Percentiles rank a stretch among this genome's conserved stretches.
Evolutionary conservation across 2,888 invertebrate genomes (phyloP).

Genomic region (Biston stratarius): DNA sequence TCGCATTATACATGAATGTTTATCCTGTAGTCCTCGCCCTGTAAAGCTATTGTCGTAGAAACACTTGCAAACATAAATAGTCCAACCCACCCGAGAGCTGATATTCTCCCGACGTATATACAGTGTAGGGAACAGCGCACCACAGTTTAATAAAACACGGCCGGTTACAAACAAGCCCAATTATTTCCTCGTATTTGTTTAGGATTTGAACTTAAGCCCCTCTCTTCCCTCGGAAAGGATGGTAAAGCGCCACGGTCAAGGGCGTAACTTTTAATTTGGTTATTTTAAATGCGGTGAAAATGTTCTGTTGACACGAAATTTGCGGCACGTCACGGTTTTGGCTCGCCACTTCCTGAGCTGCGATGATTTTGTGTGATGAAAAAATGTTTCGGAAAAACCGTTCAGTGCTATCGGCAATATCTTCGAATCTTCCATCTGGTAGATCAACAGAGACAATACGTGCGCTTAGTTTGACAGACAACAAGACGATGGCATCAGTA

Average conservation of each 20-base stretch:
- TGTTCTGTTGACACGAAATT: neutral
- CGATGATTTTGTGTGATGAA: no score
- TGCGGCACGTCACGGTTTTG: neutral
- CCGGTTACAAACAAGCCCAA: conserved; percentile 37
- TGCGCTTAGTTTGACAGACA: no score
- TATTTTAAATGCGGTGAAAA: neutral
- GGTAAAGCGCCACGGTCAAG: conserved; percentile 18
- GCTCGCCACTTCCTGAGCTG: neutral
- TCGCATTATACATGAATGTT: no score
- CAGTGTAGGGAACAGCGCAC: conserved; percentile 12
- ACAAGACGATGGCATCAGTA: no score
- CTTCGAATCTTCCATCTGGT: no score
- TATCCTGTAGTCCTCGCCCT: no score
- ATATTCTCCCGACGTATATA: conserved; percentile 1
- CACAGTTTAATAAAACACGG: conserved; percentile 32
- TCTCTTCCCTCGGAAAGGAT: conserved; percentile 24
- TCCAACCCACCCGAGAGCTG: neutral
- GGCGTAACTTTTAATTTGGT: conserved; percentile 22
- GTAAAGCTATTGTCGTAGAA: no score
- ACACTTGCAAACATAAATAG: neutral
- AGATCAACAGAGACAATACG: no score
- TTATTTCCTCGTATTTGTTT: conserved; percentile 42
- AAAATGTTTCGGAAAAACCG: no score
- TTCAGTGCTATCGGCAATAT: no score
- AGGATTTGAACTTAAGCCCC: conserved; percentile 38